Conservation (phyloP, 2,888 invertebrate genomes). For the Trissolcus brochymenae region DNA sequence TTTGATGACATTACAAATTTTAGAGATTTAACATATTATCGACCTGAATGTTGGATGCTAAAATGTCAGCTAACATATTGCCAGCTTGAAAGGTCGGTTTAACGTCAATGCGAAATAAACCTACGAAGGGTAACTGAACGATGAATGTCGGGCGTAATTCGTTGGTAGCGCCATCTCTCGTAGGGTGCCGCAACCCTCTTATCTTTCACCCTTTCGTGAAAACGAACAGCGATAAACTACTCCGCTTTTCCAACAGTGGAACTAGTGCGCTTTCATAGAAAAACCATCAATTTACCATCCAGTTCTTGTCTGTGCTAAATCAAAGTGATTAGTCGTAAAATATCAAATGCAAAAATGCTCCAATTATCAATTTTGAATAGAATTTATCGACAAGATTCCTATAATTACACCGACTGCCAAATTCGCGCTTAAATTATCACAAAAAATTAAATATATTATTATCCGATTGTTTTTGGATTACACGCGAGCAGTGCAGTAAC, state of each 20-base stretch:
- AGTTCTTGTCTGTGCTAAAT: slow-evolving; percentile 44
- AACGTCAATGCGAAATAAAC: slow-evolving; percentile 22
- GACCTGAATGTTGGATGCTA: slow-evolving; percentile 12
- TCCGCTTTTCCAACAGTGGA: slow-evolving; percentile 54
- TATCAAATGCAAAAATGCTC: not conserved
- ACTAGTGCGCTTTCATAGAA: slow-evolving; percentile 20
- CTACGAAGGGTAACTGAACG: slow-evolving; percentile 50
- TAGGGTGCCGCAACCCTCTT: slow-evolving; percentile 48
- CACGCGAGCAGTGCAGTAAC: too few relatives aligned
- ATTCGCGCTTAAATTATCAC: too few relatives aligned
- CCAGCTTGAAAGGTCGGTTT: slow-evolving; percentile 48
- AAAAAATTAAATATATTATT: too few relatives aligned
- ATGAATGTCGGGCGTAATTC: slow-evolving; percentile 2
- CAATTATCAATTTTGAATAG: not conserved
- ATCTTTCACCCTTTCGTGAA: slow-evolving; percentile 61
- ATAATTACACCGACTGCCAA: not conserved
- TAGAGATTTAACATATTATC: slow-evolving; percentile 16
- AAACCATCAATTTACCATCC: slow-evolving; percentile 56
- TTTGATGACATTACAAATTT: slow-evolving; percentile 24
- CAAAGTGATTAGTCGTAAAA: not conserved
- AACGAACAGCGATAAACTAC: slow-evolving; percentile 47
- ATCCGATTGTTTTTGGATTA: too few relatives aligned
- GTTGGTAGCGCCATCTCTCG: slow-evolving; percentile 59
- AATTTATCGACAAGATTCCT: not conserved
- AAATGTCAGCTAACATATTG: slow-evolving; percentile 50